phyloP scores from a whole-genome alignment of 2,888 invertebrate species.

The Noctua pronuba region DNA sequence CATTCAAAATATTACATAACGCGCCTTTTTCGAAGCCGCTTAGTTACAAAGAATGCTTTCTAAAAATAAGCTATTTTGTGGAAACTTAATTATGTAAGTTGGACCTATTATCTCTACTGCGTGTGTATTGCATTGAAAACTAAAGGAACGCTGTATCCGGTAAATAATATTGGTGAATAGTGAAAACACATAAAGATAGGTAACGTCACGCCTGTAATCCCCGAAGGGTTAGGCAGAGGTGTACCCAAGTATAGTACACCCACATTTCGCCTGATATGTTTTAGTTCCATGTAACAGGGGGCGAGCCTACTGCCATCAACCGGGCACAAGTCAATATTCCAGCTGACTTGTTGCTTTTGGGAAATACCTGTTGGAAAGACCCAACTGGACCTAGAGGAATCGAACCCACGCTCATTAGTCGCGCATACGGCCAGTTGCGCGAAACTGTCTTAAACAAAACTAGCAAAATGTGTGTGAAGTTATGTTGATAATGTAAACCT shows the following conservation, averaged over 20 bases:
- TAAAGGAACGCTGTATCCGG: neutral
- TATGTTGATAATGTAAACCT: neutral
- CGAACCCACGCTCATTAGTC: neutral
- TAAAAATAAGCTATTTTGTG: neutral
- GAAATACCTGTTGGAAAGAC: neutral
- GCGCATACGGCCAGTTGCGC: neutral
- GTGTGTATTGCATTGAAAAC: neutral
- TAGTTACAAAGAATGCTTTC: neutral
- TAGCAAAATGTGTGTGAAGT: neutral
- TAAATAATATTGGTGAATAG: neutral
- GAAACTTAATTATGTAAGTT: neutral
- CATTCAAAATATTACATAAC: neutral
- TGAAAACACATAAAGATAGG: neutral
- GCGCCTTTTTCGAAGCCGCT: fast-evolving
- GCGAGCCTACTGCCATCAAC: neutral
- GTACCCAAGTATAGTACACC: neutral
- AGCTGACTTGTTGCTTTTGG: neutral
- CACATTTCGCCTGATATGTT: neutral
- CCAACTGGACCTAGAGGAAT: neutral
- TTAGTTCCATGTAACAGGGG: neutral
- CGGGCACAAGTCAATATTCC: neutral
- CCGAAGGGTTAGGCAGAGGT: neutral
- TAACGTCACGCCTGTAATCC: neutral
- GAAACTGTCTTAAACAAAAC: neutral
- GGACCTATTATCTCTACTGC: neutral